These are phyloP conservation scores for Priocnemis perturbator DNA, from an alignment of 2,888 invertebrate genomes.

Conservation along the genomic window DNA sequence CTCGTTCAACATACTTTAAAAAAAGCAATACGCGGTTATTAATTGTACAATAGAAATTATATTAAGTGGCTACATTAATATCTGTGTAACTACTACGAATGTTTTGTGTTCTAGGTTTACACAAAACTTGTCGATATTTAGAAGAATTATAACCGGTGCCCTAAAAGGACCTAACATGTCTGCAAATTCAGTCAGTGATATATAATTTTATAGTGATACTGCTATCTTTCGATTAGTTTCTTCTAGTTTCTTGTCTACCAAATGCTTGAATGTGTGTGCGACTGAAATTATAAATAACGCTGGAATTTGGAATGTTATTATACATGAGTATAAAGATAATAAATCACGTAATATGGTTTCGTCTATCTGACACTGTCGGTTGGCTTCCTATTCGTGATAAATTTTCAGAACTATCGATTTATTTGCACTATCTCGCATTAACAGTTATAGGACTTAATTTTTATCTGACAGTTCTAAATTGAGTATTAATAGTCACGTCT, in stretches of 20 bases:
- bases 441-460: neutral
- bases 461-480: neutral
- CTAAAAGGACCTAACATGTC: constrained; percentile 88
- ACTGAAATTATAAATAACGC: constrained; percentile 58
- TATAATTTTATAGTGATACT: constrained; percentile 86
- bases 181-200: constrained; percentile 84
- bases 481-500: neutral
- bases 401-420: constrained; percentile 5
- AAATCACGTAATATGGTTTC: constrained; percentile 62
- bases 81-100: neutral
- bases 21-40: constrained; percentile 1
- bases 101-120: constrained; percentile 86
- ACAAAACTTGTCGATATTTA: constrained; percentile 97
- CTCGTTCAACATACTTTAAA: too few relatives aligned
- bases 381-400: constrained; percentile 61
- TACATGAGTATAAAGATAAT: constrained; percentile 64
- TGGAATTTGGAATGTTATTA: constrained; percentile 60
- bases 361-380: constrained; percentile 60
- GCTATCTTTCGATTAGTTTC: constrained; percentile 59
- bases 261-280: constrained; percentile 68
- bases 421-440: constrained; percentile 2
- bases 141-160: constrained; percentile 96
- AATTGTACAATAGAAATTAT: neutral
- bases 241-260: constrained; percentile 68
- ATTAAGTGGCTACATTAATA: neutral